Base-by-base conservation (phyloP, 2,888 invertebrate genomes). In the Lydus trimaculatus region DNA sequence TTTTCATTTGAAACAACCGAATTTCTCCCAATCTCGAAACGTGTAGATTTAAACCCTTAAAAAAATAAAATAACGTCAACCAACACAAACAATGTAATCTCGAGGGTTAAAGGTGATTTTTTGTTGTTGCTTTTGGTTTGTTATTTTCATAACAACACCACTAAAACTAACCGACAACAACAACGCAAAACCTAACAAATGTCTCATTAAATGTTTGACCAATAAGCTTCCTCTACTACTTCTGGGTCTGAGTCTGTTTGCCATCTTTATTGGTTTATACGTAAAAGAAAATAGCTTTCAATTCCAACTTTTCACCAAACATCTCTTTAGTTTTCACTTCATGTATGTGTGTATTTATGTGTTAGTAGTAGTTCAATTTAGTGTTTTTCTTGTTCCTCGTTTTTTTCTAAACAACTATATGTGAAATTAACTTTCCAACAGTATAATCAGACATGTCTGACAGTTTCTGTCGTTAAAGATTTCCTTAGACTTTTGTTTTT, bases 181-280 rank as follows among this genome's bases (percentile, higher is more conserved):
- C 20, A 43, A 43, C 39, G 28, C 4, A 28, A 28, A 28, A 17
- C 20, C 36, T n/a, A 59, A 59, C 31, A 65, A 65, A 66, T 62
- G 56, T 66, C 62, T 28, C 61, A 65, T 61, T 61, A 65, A 65
- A 65, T 65, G 65, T 65, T 61, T 61, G 65, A 52, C 33, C 28
- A 28, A 28, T 33, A 65, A 65, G 52, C 65, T 52, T 61, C 66
- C 31, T 62, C 39, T 62, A 58, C 31, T 58, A 62, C 58, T 66
- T 9, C 31, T 23, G n/a, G n/a, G n/a, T n/a, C n/a, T n/a, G n/a
- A n/a, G n/a, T n/a, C n/a, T n/a, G n/a, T n/a, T n/a, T n/a, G n/a
- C n/a, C 39, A 9, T 28, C 11, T 66, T 43, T 66, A 66, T 66
- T 66, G 62, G 62, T 62, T 66, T 66, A n/a, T 15, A 7, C 43